Conservation (phyloP, 2,113 vertebrate genomes). For the Paramisgurnus dabryanus region DNA sequence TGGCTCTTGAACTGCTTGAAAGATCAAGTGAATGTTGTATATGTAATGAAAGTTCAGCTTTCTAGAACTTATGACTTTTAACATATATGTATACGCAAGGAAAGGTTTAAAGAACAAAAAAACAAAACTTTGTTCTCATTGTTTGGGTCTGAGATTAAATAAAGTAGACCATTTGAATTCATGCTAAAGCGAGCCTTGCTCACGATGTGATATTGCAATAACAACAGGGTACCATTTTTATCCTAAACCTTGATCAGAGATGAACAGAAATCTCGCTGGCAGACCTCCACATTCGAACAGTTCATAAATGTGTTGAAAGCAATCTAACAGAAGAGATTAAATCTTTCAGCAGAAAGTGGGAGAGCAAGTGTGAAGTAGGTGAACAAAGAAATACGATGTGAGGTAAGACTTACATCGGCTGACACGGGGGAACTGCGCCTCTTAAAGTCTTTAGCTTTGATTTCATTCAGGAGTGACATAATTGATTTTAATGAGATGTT, state of each 20-base stretch:
- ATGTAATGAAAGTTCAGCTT: no score
- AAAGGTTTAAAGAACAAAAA: no score
- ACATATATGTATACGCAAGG: no score
- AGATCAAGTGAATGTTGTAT: no score
- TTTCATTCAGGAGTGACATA: slow-evolving; percentile 83
- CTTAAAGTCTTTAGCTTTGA: slow-evolving; percentile 83
- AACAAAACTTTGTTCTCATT: no score
- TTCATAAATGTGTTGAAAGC: slow-evolving; percentile 88
- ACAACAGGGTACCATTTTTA: background rate
- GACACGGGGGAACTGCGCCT: slow-evolving; percentile 72
- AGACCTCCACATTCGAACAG: slow-evolving; percentile 79
- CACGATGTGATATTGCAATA: background rate
- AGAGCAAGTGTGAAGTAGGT: slow-evolving; percentile 76
- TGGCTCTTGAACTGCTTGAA: no score
- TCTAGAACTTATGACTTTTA: no score
- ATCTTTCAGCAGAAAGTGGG: slow-evolving; percentile 72
- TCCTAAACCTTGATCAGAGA: slow-evolving; percentile 17
- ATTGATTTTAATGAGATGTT: slow-evolving; percentile 81
- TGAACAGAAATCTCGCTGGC: slow-evolving; percentile 42
- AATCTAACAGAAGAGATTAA: slow-evolving; percentile 80
- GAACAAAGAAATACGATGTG: slow-evolving; percentile 71
- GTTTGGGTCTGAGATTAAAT: no score
- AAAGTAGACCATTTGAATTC: background rate
- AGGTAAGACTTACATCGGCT: slow-evolving; percentile 83
- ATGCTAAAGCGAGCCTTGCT: background rate